Evolutionary conservation across 1,140 invertebrate species (phyloP), one percentile per base, ranked within the genome.

Genomic region (Caerostris extrusa): DNA sequence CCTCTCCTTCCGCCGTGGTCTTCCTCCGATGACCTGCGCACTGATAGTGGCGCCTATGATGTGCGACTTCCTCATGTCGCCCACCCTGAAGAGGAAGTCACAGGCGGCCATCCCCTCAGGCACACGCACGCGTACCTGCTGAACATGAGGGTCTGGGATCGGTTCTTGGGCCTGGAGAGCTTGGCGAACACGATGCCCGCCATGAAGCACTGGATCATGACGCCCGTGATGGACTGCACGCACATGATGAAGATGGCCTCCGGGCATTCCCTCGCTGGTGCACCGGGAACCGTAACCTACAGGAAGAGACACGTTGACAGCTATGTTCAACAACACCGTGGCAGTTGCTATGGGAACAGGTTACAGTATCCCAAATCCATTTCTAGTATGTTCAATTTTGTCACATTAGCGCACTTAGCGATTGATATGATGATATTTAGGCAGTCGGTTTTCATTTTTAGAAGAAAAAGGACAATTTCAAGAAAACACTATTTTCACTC

Each of bases 241-340:
- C 98, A 99, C 98, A 99, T 98, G 81, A 99, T 97, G 95, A 99
- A 98, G 94, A 99, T 98, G 1, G 98, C 99, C 96, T 99, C 98
- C 0, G 98, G 98, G 95, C 99, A 99, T 95, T 99, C 98, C n/a
- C 95, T 99, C 98, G 0, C 98, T 99, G 0, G 98, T 99, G 90
- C 97, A 98, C 81, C 98, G 96, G 57, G 94, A 95, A 10, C 96
- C 95, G 89, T 96, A 96, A 69, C 92, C 92, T 93, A 19, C 1
- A 17, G 5, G 10, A 50, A 7, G 5, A 64, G 8, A 50, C 34
- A 34, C 34, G 34, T 34, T 34, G n/a, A 34, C 34, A 1, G 34
- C 34, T 1, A 34, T 34, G 34, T 34, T 2, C 34, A 34, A 34
- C 2, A 34, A 0, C 34, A 34, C 2, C 2, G 0, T 34, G n/a